A percentile compares a stretch with the other conserved stretches of the same genome.
Conservation (phyloP, 2,888 invertebrate genomes). For the Allolobophora icterica region DNA sequence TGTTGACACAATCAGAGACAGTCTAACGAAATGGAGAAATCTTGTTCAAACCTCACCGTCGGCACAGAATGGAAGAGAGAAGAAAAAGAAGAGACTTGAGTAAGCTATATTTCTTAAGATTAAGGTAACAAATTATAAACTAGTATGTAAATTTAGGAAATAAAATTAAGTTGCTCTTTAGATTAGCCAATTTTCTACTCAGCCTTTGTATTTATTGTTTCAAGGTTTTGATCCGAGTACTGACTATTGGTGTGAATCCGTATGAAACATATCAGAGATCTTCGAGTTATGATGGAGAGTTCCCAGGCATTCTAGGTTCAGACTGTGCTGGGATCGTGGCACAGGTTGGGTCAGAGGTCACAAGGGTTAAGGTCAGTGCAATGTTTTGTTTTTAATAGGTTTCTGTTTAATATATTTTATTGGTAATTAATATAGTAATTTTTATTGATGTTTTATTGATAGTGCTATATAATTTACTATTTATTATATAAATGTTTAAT, state of each 20-base stretch:
- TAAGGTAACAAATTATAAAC: neutral
- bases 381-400: neutral
- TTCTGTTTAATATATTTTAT: neutral
- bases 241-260: slow-evolving; percentile 70
- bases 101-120: neutral
- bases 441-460: neutral
- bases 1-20: too few relatives aligned
- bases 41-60: too few relatives aligned
- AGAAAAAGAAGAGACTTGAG: too few relatives aligned
- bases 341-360: slow-evolving; percentile 65
- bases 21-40: too few relatives aligned
- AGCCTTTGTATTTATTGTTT: neutral
- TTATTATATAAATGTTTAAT: too few relatives aligned
- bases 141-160: neutral
- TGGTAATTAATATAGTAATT: neutral
- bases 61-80: too few relatives aligned
- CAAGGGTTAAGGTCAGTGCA: slow-evolving; percentile 63
- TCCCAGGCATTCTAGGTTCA: slow-evolving; percentile 69
- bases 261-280: slow-evolving; percentile 70
- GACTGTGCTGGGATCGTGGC: slow-evolving; percentile 70
- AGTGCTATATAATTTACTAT: too few relatives aligned
- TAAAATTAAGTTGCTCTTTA: neutral
- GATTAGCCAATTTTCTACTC: neutral
- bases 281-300: slow-evolving; percentile 66
- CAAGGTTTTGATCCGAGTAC: slow-evolving; percentile 68